Conservation (phyloP, 2,888 invertebrate species). For the Hydriomena furcata region DNA sequence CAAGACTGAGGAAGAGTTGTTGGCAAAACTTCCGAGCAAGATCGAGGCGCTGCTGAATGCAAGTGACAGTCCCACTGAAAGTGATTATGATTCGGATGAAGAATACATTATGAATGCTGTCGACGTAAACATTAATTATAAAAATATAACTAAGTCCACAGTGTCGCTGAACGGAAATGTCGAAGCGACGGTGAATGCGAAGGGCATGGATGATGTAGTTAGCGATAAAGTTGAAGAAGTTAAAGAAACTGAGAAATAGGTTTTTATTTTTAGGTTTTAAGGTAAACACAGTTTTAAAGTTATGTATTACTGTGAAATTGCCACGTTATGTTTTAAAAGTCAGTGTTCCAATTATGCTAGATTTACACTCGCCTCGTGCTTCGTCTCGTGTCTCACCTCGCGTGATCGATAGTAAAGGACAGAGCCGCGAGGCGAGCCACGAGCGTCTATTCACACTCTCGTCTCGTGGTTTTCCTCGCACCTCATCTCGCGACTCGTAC, state of each 20-base stretch:
- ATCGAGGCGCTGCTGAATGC: slow-evolving; percentile 50
- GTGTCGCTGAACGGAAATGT: not conserved
- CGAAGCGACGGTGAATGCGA: not conserved
- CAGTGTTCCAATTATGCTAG: too few relatives aligned
- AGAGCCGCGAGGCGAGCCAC: too few relatives aligned
- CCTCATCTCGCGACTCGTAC: too few relatives aligned
- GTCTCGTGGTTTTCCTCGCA: too few relatives aligned
- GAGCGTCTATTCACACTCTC: too few relatives aligned
- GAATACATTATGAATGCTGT: not conserved
- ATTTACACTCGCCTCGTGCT: too few relatives aligned
- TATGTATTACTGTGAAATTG: too few relatives aligned
- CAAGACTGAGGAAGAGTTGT: slow-evolving; percentile 39
- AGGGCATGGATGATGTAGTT: not conserved
- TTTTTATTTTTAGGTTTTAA: not conserved
- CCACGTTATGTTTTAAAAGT: too few relatives aligned
- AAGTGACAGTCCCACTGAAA: slow-evolving; percentile 5
- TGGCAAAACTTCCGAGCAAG: slow-evolving; percentile 47
- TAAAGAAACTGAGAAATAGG: not conserved
- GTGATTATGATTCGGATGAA: slow-evolving; percentile 12
- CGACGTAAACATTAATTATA: slow-evolving; percentile 7
- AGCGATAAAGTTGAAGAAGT: not conserved
- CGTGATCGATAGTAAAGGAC: too few relatives aligned
- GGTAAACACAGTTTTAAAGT: too few relatives aligned
- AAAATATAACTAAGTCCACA: not conserved
- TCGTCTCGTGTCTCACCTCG: too few relatives aligned